Base-by-base conservation (phyloP, 2,113 vertebrate genomes). In the Athene noctua region DNA sequence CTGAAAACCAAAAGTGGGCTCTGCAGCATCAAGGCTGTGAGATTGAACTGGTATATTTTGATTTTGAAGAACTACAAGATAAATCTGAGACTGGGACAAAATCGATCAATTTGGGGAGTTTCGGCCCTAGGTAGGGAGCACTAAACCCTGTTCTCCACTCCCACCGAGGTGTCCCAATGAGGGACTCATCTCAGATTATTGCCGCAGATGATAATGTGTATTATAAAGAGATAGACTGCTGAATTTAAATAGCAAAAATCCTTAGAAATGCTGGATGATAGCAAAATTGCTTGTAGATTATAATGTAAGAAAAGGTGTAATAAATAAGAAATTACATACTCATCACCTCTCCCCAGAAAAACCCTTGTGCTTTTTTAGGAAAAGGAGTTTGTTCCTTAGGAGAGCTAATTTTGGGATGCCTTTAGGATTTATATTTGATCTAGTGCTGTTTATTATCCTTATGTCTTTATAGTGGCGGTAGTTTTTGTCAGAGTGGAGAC, bases 51-150 rank as follows among this genome's bases (percentile, higher is more conserved):
- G 11, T 14, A 5, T 85, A 18, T 79, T 90, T 85, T 79, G 38
- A 40, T n/a, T 93, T 67, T 79, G 71, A 83, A 82, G 74, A 90
- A 40, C 25, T n/a, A 6, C 34, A 68, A 62, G 26, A 46, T n/a
- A 63, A 42, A 68, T 20, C 40, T 73, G 55, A 65, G 65, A 32
- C 9, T 61, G 34, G 54, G 18, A 62, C 36, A 72, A 38, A 23
- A 5, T 25, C 0, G 0, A 9, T 62, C 40, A 9, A 10, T 83
- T 67, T 27, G n/a, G 16, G 17, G 54, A 80, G 27, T 47, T 73
- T 78, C 30, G 74, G 34, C 18, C 21, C 16, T 27, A 71, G 46
- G 70, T 0, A 36, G 14, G 46, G 46, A 78, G 49, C 66, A 42
- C 42, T 79, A 58, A 91, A 80, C 20, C 17, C 22, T 25, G 12